A percentile compares a stretch with the other conserved stretches of the same genome.
Conservation (phyloP, 1,140 invertebrate species). For the Dryas iulia region DNA sequence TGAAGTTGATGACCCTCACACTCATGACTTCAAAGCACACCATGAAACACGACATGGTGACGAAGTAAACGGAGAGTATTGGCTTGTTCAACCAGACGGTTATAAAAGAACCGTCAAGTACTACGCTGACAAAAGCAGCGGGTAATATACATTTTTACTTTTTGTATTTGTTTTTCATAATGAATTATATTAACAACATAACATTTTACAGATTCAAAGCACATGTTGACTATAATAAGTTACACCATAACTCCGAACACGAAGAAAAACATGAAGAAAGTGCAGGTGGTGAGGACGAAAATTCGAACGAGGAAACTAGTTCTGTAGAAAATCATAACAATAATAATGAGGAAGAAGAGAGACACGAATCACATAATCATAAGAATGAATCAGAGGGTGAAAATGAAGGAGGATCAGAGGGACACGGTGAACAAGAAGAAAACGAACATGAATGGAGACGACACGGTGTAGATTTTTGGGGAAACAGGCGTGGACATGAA, state of each 20-base stretch:
- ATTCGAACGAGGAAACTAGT: conserved; percentile 13
- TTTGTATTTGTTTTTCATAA: neutral
- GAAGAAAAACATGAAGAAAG: conserved; percentile 16
- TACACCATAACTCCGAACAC: neutral
- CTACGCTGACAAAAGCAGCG: conserved; percentile 39
- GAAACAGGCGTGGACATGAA: neutral
- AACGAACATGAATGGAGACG: neutral
- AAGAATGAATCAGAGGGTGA: conserved; percentile 1
- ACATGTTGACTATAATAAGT: conserved; percentile 29
- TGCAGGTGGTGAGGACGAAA: conserved; percentile 9
- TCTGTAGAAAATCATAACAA: neutral
- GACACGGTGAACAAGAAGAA: neutral
- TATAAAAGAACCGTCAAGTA: conserved; percentile 43
- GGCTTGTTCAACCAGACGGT: conserved; percentile 46
- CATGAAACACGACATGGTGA: conserved; percentile 81
- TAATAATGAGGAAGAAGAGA: neutral
- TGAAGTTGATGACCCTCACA: conserved; percentile 80
- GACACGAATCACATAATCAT: neutral
- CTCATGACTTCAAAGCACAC: conserved; percentile 68
- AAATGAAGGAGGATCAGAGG: neutral
- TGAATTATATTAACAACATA: neutral
- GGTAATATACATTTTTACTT: conserved; percentile 25
- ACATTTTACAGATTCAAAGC: conserved; percentile 33
- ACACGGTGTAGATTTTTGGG: neutral
- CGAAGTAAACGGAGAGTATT: conserved; percentile 67